These are phyloP conservation scores for Pristionchus pacificus DNA, from an alignment of 1,140 invertebrate species.

Conservation along the genomic window DNA sequence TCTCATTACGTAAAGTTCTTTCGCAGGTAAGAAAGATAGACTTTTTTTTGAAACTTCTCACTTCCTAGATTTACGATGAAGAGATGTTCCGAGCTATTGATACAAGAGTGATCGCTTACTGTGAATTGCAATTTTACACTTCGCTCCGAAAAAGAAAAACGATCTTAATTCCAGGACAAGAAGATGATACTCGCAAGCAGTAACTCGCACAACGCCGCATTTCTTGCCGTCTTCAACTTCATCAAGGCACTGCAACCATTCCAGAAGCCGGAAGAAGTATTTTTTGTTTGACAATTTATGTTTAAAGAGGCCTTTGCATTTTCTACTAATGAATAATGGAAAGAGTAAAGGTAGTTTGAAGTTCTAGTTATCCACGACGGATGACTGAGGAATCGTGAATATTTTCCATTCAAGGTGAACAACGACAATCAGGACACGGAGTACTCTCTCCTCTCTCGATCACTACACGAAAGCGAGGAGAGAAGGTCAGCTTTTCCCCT, in stretches of 20 bases:
- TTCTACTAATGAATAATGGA: no score
- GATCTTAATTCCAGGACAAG: slow-evolving; percentile 29
- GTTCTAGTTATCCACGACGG: not conserved
- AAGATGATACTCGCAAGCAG: slow-evolving; percentile 24
- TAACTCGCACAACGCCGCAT: slow-evolving; percentile 19
- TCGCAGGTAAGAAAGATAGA: no score
- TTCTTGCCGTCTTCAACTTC: slow-evolving; percentile 23
- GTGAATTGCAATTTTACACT: no score
- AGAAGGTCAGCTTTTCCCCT: not conserved
- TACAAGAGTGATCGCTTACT: no score
- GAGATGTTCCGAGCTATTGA: not conserved
- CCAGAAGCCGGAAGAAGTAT: not conserved
- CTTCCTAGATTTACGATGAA: slow-evolving; percentile 7
- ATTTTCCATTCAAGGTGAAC: no score
- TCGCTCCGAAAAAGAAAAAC: slow-evolving; percentile 7
- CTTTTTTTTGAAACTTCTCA: slow-evolving; percentile 6
- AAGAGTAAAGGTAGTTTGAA: not conserved
- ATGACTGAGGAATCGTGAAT: slow-evolving; percentile 9
- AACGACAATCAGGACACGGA: not conserved
- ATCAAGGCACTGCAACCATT: slow-evolving; percentile 16
- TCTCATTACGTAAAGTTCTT: no score
- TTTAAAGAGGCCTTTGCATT: no score
- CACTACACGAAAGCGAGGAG: not conserved
- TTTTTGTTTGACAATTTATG: no score
- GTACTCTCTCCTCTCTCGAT: not conserved